Percentiles rank a stretch among this genome's conserved stretches.
Evolutionary conservation across 1,140 invertebrate species (phyloP).

Genomic region (Physella acuta): DNA sequence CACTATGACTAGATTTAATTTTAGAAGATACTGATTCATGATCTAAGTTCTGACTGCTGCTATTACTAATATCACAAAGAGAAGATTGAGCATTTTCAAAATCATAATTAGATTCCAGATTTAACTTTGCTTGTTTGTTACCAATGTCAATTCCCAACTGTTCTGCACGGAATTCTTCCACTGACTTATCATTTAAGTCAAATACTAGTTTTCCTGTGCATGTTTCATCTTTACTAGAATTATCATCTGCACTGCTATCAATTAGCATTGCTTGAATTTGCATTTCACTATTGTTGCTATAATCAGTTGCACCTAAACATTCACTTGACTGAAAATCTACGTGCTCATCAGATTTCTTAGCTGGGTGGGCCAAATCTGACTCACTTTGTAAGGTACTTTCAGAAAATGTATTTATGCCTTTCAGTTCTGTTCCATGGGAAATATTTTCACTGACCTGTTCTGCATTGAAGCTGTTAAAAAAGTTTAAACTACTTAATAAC

Average conservation of each 20-base stretch:
- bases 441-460: too few relatives aligned
- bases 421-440: too few relatives aligned
- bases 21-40: too few relatives aligned
- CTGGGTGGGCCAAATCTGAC: too few relatives aligned
- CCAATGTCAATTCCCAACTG: not conserved
- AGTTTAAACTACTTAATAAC: too few relatives aligned
- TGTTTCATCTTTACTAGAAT: slow-evolving; percentile 11
- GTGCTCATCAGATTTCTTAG: slow-evolving; percentile 3
- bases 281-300: slow-evolving; percentile 1
- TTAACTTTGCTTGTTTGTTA: too few relatives aligned
- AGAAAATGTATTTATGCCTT: too few relatives aligned
- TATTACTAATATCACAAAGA: slow-evolving; percentile 15
- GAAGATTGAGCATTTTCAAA: not conserved
- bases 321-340: not conserved
- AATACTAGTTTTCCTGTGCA: slow-evolving; percentile 24
- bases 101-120: not conserved
- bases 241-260: slow-evolving; percentile 25
- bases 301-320: slow-evolving; percentile 14
- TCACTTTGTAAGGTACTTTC: too few relatives aligned
- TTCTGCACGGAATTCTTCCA: slow-evolving; percentile 29
- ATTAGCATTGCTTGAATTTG: slow-evolving; percentile 8
- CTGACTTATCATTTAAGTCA: slow-evolving; percentile 27
- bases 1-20: not conserved
- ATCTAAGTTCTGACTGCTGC: not conserved
- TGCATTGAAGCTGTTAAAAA: too few relatives aligned